A percentile compares a stretch with the other conserved stretches of the same genome.
Conservation (phyloP, 2,888 invertebrate genomes). For the Anoncus sp. region DNA sequence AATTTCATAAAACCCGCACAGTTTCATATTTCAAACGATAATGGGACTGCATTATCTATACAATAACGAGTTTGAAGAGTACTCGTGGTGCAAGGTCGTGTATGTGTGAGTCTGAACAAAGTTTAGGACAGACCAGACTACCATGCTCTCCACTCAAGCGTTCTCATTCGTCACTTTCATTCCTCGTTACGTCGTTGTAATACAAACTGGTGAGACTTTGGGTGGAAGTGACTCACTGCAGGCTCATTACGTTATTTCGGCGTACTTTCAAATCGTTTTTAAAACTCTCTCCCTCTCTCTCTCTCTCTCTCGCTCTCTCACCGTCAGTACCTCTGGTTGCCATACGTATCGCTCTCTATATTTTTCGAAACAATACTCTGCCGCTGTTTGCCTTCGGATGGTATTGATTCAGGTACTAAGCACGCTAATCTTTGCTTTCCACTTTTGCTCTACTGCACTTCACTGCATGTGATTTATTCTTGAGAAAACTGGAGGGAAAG, state of each 20-base stretch:
- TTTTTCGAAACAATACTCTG: too few species aligned
- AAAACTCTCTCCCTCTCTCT: constrained; percentile 1
- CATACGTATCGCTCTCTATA: too few species aligned
- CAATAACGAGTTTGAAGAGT: constrained; percentile 8
- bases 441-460: too few species aligned
- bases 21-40: constrained; percentile 60
- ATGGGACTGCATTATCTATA: constrained; percentile 13
- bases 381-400: too few species aligned
- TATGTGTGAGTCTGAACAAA: constrained; percentile 26
- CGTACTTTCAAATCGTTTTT: constrained; percentile 37
- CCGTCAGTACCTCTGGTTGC: too few species aligned
- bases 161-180: constrained; percentile 49
- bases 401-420: too few species aligned
- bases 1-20: constrained; percentile 53
- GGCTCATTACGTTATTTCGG: constrained; percentile 34
- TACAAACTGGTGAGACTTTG: constrained; percentile 36
- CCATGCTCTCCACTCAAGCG: constrained; percentile 7
- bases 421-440: too few species aligned
- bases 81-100: neutral
- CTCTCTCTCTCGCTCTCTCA: neutral
- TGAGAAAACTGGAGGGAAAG: too few species aligned
- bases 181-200: constrained; percentile 46
- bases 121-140: constrained; percentile 36
- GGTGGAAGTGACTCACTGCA: constrained; percentile 21
- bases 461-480: too few species aligned